Conservation (phyloP, 1,140 invertebrate genomes). For the Bicyclus anynana region DNA sequence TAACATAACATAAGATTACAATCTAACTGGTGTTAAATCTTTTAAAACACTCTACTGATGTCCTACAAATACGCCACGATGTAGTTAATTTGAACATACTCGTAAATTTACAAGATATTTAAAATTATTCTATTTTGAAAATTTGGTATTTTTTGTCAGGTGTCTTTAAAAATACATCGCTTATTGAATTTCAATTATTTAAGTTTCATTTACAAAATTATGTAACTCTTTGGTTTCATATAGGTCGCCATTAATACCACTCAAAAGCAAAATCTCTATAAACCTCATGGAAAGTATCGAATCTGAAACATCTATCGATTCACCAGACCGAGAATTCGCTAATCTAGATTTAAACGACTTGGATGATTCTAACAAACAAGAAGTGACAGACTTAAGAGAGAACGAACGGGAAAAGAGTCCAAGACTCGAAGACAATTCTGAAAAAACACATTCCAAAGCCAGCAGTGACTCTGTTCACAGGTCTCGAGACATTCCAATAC, state of each 20-base stretch:
- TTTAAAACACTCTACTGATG: too few species aligned
- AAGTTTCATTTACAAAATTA: too few species aligned
- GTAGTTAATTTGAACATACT: too few species aligned
- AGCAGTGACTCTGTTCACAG: constrained; percentile 38
- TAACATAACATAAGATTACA: too few species aligned
- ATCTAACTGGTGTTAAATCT: too few species aligned
- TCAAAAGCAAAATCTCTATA: constrained; percentile 74
- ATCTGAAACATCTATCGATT: constrained; percentile 73
- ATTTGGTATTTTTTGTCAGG: too few species aligned
- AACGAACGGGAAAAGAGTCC: constrained; percentile 33
- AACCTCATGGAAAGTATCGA: constrained; percentile 76
- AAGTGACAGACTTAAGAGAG: constrained; percentile 30
- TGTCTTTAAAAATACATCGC: not conserved
- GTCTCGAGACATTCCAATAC: constrained; percentile 47
- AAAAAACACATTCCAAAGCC: constrained; percentile 44
- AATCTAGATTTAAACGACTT: constrained; percentile 66
- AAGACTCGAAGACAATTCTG: constrained; percentile 35
- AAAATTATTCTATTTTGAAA: too few species aligned
- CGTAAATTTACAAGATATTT: too few species aligned
- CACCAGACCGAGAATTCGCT: constrained; percentile 67
- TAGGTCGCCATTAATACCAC: constrained; percentile 70
- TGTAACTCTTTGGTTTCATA: too few species aligned
- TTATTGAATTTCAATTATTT: not conserved
- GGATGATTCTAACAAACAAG: constrained; percentile 47
- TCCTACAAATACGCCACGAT: too few species aligned